Evolutionary conservation across 2,888 invertebrate species (phyloP).

Genomic region (Cheilosia grossa): DNA sequence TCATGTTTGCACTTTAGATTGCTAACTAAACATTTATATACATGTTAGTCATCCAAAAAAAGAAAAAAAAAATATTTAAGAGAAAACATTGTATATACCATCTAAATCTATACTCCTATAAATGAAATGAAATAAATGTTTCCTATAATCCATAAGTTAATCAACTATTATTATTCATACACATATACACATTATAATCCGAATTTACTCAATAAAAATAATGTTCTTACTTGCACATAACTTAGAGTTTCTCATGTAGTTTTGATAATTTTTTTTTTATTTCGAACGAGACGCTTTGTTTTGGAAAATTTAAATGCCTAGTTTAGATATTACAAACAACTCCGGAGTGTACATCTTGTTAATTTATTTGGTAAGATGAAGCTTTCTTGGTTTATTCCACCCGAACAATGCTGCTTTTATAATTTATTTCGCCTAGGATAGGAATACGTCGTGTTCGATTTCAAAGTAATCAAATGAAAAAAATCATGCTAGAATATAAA

Average conservation of each 20-base stretch:
- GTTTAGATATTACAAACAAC: constrained; percentile 1
- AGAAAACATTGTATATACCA: constrained; percentile 18
- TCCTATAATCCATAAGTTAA: constrained; percentile 48
- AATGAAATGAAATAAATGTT: constrained; percentile 37
- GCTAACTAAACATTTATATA: constrained; percentile 23
- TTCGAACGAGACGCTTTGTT: constrained; percentile 8
- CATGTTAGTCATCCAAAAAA: constrained; percentile 1
- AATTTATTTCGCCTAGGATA: no score
- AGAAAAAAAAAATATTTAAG: constrained; percentile 6
- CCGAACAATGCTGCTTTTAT: background rate
- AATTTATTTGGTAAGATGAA: constrained; percentile 19
- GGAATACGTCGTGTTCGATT: no score
- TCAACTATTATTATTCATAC: constrained; percentile 26
- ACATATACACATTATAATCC: constrained; percentile 39
- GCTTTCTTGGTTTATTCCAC: background rate
- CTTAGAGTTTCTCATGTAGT: constrained; percentile 54
- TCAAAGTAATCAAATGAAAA: no score
- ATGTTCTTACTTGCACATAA: constrained; percentile 49
- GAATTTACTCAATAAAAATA: constrained; percentile 62
- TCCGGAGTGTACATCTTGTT: background rate
- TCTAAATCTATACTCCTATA: constrained; percentile 17
- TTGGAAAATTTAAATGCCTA: constrained; percentile 8
- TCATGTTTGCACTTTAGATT: background rate
- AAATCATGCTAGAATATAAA: no score
- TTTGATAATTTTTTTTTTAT: constrained; percentile 16